Percentiles rank a stretch among this genome's conserved stretches.
Evolutionary conservation across 1,140 invertebrate species (phyloP).

Genomic region (Vanessa tameamea): DNA sequence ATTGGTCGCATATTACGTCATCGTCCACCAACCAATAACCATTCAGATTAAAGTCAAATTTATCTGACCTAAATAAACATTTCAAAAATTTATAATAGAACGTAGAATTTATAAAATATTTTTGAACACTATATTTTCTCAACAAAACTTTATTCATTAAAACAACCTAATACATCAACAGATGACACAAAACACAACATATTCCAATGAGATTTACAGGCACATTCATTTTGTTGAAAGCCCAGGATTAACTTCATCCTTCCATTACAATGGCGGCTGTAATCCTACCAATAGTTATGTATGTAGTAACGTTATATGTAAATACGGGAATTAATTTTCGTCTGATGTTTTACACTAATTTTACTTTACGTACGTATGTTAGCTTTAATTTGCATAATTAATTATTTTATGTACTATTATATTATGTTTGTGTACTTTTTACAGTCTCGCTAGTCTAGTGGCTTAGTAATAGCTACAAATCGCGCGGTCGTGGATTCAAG

Average conservation of each 20-base stretch:
- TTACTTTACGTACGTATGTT: not conserved
- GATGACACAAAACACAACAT: slow-evolving; percentile 23
- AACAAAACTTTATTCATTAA: not conserved
- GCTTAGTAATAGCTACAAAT: too few relatives aligned
- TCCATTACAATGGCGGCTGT: slow-evolving; percentile 42
- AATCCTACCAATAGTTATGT: slow-evolving; percentile 42
- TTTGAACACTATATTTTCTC: not conserved
- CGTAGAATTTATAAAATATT: too few relatives aligned
- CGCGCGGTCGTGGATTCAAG: too few relatives aligned
- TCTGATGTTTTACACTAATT: slow-evolving; percentile 21
- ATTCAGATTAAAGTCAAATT: too few relatives aligned
- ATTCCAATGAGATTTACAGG: slow-evolving; percentile 38
- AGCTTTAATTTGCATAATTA: not conserved
- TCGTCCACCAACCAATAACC: too few relatives aligned
- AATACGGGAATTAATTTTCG: slow-evolving; percentile 17
- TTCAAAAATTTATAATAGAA: too few relatives aligned
- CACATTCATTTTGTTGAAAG: slow-evolving; percentile 43
- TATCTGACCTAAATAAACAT: too few relatives aligned
- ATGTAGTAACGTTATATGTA: slow-evolving; percentile 29
- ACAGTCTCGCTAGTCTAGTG: too few relatives aligned
- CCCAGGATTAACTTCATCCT: slow-evolving; percentile 42
- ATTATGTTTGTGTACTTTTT: not conserved
- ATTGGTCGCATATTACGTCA: too few relatives aligned
- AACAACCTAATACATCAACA: slow-evolving; percentile 25
- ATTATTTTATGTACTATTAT: not conserved